Conservation (phyloP, 2,888 invertebrate species). For the Leucophora obtusa region DNA sequence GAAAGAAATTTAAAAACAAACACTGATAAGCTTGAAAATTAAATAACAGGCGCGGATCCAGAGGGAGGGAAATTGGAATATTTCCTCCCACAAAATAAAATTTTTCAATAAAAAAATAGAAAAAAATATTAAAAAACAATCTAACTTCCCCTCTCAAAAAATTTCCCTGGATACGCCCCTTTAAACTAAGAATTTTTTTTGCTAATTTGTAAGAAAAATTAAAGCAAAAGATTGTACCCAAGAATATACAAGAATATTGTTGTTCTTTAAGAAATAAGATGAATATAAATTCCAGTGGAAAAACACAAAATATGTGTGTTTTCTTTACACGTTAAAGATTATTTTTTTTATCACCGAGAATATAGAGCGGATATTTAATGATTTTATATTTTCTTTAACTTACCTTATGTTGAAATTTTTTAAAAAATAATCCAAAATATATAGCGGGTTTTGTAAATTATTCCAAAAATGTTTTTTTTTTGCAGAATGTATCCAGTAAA, state of each 20-base stretch:
- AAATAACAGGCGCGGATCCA: too few species aligned
- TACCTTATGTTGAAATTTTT: conserved; percentile 28
- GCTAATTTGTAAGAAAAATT: not conserved
- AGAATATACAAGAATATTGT: not conserved
- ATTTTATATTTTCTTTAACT: conserved; percentile 3
- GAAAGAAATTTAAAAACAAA: not conserved
- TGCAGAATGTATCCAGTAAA: conserved; percentile 39
- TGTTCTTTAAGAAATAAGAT: too few species aligned
- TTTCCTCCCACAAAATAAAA: too few species aligned
- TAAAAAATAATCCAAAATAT: conserved; percentile 40
- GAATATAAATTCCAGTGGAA: too few species aligned
- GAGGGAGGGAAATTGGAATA: too few species aligned
- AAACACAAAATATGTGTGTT: too few species aligned
- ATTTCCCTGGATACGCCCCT: too few species aligned
- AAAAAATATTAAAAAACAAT: too few species aligned
- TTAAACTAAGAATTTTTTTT: too few species aligned
- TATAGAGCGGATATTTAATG: too few species aligned
- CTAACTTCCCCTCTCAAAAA: too few species aligned
- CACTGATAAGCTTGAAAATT: not conserved
- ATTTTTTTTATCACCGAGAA: not conserved
- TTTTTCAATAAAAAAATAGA: too few species aligned
- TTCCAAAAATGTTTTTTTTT: conserved; percentile 14
- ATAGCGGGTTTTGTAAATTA: conserved; percentile 12
- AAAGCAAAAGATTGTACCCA: not conserved
- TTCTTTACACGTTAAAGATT: not conserved